Evolutionary conservation across 23 tunicate species (phyloP).

Genomic region (Ascidia mentula): DNA sequence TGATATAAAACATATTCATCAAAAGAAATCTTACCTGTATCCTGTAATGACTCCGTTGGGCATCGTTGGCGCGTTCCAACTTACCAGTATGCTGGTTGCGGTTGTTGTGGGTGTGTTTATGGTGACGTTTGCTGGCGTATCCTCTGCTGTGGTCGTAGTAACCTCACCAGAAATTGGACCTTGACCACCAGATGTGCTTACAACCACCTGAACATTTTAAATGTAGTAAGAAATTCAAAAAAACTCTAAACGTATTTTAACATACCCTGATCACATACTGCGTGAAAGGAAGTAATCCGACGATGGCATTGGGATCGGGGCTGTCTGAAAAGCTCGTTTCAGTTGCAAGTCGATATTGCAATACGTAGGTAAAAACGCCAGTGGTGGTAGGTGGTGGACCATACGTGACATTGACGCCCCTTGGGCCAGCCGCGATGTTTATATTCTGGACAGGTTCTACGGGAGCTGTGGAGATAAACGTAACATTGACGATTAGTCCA

Average conservation of each 20-base stretch:
- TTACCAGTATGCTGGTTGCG: neutral
- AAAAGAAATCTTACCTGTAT: neutral
- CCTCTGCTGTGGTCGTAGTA: neutral
- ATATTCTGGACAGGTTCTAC: neutral
- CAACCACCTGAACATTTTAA: neutral
- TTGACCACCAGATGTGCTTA: neutral
- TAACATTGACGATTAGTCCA: too few relatives aligned
- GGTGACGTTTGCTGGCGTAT: neutral
- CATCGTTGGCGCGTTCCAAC: neutral
- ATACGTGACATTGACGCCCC: neutral
- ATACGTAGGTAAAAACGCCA: slow-evolving; percentile 4
- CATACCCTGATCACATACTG: neutral
- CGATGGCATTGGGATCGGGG: neutral
- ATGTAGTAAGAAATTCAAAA: neutral
- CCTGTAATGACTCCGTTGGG: neutral
- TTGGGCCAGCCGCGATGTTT: neutral
- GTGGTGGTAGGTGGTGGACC: slow-evolving; percentile 17
- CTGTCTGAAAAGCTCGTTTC: neutral
- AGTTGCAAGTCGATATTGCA: neutral
- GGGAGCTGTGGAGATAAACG: neutral
- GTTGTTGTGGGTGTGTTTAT: neutral
- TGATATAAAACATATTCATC: neutral
- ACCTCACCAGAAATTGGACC: neutral
- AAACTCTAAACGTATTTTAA: neutral
- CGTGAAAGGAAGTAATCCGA: neutral